phyloP scores from a whole-genome alignment of 2,113 vertebrate genomes.

The Ellobius talpinus region DNA sequence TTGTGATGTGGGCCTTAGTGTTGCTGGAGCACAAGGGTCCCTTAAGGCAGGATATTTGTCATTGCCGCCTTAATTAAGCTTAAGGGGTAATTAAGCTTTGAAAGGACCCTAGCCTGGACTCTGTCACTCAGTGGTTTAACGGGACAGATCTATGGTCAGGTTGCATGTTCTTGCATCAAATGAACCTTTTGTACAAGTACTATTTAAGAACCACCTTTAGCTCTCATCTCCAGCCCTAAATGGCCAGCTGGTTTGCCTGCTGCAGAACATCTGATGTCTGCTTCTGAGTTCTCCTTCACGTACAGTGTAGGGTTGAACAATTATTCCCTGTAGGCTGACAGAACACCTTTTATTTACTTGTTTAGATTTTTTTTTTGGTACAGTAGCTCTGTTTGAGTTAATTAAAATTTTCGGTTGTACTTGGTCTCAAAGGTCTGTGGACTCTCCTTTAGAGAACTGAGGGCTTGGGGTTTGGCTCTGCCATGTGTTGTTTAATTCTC shows the following conservation, averaged over 20 bases:
- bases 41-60: background rate
- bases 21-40: background rate
- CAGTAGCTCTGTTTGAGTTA: background rate
- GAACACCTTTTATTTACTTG: background rate
- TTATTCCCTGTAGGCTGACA: background rate
- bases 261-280: background rate
- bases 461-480: background rate
- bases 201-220: background rate
- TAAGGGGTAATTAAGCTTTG: background rate
- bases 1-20: fast-evolving
- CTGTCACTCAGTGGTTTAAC: background rate
- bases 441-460: background rate
- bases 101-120: background rate
- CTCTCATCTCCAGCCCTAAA: background rate
- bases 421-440: background rate
- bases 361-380: background rate
- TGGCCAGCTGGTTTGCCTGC: background rate
- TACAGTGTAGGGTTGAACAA: background rate
- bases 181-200: background rate
- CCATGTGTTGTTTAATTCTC: background rate
- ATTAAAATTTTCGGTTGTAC: background rate
- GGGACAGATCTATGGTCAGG: background rate
- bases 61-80: background rate
- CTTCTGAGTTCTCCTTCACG: background rate
- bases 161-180: background rate